These are phyloP conservation scores for Pammene aurita DNA, from an alignment of 2,888 invertebrate genomes.

Conservation along the genomic window DNA sequence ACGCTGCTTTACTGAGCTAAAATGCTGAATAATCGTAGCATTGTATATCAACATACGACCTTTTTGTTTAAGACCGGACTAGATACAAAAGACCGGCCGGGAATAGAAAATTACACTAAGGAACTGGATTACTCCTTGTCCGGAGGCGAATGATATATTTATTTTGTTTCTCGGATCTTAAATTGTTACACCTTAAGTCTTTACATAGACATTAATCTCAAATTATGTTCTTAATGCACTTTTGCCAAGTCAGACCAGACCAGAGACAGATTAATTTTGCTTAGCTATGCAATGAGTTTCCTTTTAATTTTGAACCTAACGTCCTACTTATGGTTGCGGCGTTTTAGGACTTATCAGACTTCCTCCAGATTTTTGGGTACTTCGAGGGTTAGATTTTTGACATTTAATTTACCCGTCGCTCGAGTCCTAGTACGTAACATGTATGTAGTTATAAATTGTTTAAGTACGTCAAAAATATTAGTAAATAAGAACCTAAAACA, in stretches of 20 bases:
- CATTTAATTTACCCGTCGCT: too few relatives aligned
- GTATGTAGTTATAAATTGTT: too few relatives aligned
- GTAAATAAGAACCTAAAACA: neutral
- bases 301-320: too few relatives aligned
- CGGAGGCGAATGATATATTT: conserved; percentile 12
- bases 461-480: too few relatives aligned
- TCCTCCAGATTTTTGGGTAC: too few relatives aligned
- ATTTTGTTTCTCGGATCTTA: conserved; percentile 5
- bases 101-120: conserved; percentile 26
- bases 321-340: too few relatives aligned
- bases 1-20: conserved; percentile 42
- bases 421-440: too few relatives aligned
- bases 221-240: neutral
- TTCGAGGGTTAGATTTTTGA: too few relatives aligned
- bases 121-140: conserved; percentile 13
- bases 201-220: neutral
- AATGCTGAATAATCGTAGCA: neutral
- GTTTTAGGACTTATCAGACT: too few relatives aligned
- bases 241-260: neutral
- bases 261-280: too few relatives aligned
- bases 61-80: neutral
- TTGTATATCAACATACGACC: neutral
- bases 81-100: conserved; percentile 27
- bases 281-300: too few relatives aligned
- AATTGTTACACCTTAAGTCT: neutral